phyloP scores from a whole-genome alignment of 2,113 vertebrate species.

The Corydoras maculifer region DNA sequence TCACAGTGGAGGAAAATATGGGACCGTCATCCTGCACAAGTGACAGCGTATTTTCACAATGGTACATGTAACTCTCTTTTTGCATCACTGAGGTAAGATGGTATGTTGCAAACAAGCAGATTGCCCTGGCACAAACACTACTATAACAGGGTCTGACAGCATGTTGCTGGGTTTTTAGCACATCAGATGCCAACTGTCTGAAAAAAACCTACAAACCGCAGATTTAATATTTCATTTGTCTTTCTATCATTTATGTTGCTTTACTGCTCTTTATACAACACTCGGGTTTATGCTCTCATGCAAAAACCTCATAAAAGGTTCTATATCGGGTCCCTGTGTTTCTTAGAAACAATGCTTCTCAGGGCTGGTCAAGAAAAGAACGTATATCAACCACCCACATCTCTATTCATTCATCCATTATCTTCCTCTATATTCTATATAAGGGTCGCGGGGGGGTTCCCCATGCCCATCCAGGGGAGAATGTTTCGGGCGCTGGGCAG shows the following conservation, averaged over 20 bases:
- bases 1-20: too few relatives aligned
- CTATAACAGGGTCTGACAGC: neutral
- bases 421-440: too few relatives aligned
- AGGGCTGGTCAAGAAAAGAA: too few relatives aligned
- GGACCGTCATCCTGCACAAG: too few relatives aligned
- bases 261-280: slow-evolving; percentile 26
- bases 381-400: too few relatives aligned
- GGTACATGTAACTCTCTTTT: neutral
- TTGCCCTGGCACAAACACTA: neutral
- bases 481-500: too few relatives aligned
- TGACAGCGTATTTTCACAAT: neutral
- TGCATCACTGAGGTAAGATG: neutral
- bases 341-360: too few relatives aligned
- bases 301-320: neutral
- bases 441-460: too few relatives aligned
- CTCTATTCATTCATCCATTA: too few relatives aligned
- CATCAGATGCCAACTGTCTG: slow-evolving; percentile 1
- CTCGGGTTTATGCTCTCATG: slow-evolving; percentile 10
- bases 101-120: neutral
- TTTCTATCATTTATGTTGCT: slow-evolving; percentile 17
- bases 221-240: slow-evolving; percentile 22
- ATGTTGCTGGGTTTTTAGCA: neutral
- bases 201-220: slow-evolving; percentile 3
- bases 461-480: too few relatives aligned
- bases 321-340: neutral